Evolutionary conservation across 2,113 vertebrate genomes (phyloP), one percentile per base, ranked within the genome.

Genomic region (Eretmodus cyanostictus): DNA sequence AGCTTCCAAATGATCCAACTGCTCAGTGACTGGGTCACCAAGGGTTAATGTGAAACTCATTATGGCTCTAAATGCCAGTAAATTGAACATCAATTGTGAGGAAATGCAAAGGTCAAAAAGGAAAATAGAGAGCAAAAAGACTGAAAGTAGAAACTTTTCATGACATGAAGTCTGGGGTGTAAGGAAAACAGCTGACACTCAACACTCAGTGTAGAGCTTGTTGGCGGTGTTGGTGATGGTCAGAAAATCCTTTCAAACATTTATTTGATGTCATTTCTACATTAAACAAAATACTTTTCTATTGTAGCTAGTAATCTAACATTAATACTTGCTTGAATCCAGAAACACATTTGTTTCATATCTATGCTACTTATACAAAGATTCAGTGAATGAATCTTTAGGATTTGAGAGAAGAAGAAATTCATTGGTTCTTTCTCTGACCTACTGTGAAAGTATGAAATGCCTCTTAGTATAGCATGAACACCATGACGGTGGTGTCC

Each of bases 11-110:
- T 85, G 79, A 92, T 89, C 87, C 76, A 84, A 81, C 91, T 89
- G 68, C 81, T 93, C 61, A 51, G 49, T 79, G 84, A 61, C 83
- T 79, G 85, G 93, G 85, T 93, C 87, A 84, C 38, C 19, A 42
- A 47, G 85, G 93, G 92, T 94, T 94, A 93, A 90, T 89, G 42
- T 76, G 68, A 91, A 91, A 92, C 88, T 94, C 90, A 93, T 95
- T 95, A 91, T 86, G 80, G 38, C 86, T 91, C 85, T 90, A 94
- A 96, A 94, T 95, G 93, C 85, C 90, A 89, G 86, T 92, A 95
- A 96, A 96, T 94, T 92, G 93, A 91, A 89, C 92, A 94, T 94
- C 93, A 91, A 88, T 94, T 93, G 90, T 91, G 90, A 94, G 88
- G 90, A 92, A 93, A 93, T 90, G 90, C 87, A 95, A 94, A 95